These are phyloP conservation scores for Ceratosolen solmsi DNA, from an alignment of 1,140 invertebrate species.

Conservation along the genomic window DNA sequence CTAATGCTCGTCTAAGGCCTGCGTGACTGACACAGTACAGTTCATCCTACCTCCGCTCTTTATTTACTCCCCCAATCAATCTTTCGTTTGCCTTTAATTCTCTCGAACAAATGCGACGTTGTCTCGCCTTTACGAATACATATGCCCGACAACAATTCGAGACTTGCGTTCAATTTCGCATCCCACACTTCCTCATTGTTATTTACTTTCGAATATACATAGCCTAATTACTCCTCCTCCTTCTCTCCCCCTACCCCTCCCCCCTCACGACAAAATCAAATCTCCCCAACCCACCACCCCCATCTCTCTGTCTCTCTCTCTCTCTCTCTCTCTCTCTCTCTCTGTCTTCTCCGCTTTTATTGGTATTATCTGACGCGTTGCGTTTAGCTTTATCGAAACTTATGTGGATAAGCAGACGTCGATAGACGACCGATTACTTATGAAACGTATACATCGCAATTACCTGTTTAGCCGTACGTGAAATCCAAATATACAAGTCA, in stretches of 20 bases:
- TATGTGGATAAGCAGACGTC: background rate
- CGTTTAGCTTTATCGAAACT: too few relatives aligned
- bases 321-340: too few relatives aligned
- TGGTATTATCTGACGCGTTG: too few relatives aligned
- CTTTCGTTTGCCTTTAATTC: background rate
- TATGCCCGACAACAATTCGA: background rate
- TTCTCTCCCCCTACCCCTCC: background rate
- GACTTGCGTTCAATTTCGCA: background rate
- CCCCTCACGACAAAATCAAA: background rate
- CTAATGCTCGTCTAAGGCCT: conserved; percentile 26
- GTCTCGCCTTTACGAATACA: background rate
- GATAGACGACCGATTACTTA: conserved; percentile 7
- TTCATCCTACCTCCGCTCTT: background rate
- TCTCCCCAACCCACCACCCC: too few relatives aligned
- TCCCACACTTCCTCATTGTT: background rate
- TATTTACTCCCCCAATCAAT: background rate
- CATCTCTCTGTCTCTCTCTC: background rate
- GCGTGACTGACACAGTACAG: background rate
- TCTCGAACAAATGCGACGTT: background rate
- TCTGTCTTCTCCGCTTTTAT: background rate
- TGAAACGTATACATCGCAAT: background rate
- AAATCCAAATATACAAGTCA: background rate
- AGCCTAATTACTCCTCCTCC: background rate
- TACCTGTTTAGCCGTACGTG: background rate
- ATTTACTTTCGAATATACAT: background rate